Evolutionary conservation across 2,113 vertebrate genomes (phyloP).

Genomic region (Triplophysa siluroides): DNA sequence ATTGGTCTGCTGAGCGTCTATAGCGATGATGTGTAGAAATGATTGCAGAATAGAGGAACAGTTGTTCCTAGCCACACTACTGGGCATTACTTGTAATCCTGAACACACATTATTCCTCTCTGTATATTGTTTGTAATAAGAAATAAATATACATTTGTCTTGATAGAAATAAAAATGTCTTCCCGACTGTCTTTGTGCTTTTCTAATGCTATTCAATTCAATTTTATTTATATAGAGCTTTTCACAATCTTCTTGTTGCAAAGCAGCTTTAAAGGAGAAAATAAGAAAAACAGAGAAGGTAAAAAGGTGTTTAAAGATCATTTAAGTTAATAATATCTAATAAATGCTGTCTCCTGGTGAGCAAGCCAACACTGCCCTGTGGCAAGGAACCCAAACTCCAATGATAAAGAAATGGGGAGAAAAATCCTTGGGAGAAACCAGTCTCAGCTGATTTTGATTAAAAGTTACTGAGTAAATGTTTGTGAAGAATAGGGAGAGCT

Average conservation of each 20-base stretch:
- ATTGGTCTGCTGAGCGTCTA: constrained; percentile 21
- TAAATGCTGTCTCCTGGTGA: too few species aligned
- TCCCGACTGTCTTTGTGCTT: constrained; percentile 19
- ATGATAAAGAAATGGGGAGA: too few species aligned
- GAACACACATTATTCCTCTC: constrained; percentile 35
- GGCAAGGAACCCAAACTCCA: too few species aligned
- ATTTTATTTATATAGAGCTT: background rate
- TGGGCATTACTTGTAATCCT: constrained; percentile 28
- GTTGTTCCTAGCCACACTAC: constrained; percentile 4
- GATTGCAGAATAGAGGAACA: constrained; percentile 2
- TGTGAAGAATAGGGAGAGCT: too few species aligned
- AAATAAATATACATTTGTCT: constrained; percentile 27
- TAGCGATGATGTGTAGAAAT: constrained; percentile 33
- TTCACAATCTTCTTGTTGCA: too few species aligned
- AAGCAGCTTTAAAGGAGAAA: too few species aligned
- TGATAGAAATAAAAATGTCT: constrained; percentile 44
- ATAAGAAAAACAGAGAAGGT: too few species aligned
- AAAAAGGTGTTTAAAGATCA: too few species aligned
- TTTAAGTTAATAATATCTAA: too few species aligned
- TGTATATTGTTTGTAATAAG: constrained; percentile 48
- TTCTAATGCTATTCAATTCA: background rate
- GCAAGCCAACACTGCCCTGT: too few species aligned
- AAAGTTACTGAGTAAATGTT: background rate
- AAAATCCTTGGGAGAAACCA: too few species aligned
- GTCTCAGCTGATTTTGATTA: too few species aligned